Base-by-base conservation (phyloP, 2,888 invertebrate genomes). In the Amiota mariae region DNA sequence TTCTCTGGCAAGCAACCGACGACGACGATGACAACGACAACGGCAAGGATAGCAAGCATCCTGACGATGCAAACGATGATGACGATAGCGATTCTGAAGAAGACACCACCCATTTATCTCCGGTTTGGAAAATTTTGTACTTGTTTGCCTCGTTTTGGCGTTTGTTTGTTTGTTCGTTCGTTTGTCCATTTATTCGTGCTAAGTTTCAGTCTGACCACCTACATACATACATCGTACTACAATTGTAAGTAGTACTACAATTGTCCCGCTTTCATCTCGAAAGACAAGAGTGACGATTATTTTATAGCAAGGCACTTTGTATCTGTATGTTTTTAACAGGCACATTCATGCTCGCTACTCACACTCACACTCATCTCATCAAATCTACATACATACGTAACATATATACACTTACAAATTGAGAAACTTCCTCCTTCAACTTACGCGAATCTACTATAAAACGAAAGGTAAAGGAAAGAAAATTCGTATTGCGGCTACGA, bases 301-400 rank as follows among this genome's bases (percentile, higher is more conserved):
- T 54, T 54, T n/a, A 54, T 54, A 54, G 54, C 54, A n/a, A n/a
- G 54, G 12, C 54, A 54, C 54, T 54, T 54, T 54, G 54, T 54
- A 54, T n/a, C 54, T 54, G 8, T 54, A n/a, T 54, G 54, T 54
- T 12, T 54, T n/a, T 54, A 80, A 79, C 76, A 83, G 83, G 83
- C 82, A 85, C 82, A 81, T 81, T 83, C 77, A 76, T 82, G 80
- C 81, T 75, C 76, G 79, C 79, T 71, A 72, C 79, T 71, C n/a
- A n/a, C n/a, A 75, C 46, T 68, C 70, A 67, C 72, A 68, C 15
- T 67, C 18, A 64, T 36, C 15, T 36, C 15, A 67, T 70, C 72
- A 71, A 24, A 64, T 24, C 24, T 24, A 24, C 24, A 72, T 18
- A 68, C 67, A 49, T 63, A 72, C 49, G 51, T 49, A 67, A 70